Conservation (phyloP, 2,797 vertebrate species). For the Chelon auratus region DNA sequence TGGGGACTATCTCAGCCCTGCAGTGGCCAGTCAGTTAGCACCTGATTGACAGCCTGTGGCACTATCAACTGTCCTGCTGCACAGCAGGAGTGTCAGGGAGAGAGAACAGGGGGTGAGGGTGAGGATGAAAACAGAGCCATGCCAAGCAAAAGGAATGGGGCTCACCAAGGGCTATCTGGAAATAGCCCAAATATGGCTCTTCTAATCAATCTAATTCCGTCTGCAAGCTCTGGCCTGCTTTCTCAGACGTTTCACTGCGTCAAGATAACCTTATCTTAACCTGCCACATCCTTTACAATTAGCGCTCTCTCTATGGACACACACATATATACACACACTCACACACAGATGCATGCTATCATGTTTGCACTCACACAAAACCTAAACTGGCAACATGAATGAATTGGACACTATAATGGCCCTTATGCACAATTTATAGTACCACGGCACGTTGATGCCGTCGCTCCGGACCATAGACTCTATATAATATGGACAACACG, state of each 20-base stretch:
- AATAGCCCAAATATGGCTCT: slow-evolving; percentile 81
- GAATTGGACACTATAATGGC: slow-evolving; percentile 1
- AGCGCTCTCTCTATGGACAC: slow-evolving; percentile 74
- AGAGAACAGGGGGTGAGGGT: slow-evolving; percentile 60
- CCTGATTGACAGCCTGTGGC: slow-evolving; percentile 83
- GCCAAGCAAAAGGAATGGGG: slow-evolving; percentile 72
- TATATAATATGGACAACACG: too few relatives aligned
- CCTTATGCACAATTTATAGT: background rate
- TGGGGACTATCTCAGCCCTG: slow-evolving; percentile 78
- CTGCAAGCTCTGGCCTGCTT: slow-evolving; percentile 74
- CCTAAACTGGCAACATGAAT: slow-evolving; percentile 13
- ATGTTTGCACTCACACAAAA: slow-evolving; percentile 18
- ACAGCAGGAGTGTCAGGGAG: slow-evolving; percentile 73
- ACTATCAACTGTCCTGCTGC: slow-evolving; percentile 83
- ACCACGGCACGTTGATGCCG: too few relatives aligned
- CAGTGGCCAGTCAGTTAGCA: slow-evolving; percentile 81
- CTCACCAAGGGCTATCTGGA: slow-evolving; percentile 78
- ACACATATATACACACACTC: slow-evolving; percentile 50
- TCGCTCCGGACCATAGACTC: too few relatives aligned
- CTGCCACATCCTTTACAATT: slow-evolving; percentile 97
- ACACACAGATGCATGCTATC: slow-evolving; percentile 21
- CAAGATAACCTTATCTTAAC: slow-evolving; percentile 98
- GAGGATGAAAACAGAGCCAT: slow-evolving; percentile 65
- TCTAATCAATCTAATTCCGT: slow-evolving; percentile 82
- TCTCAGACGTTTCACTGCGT: slow-evolving; percentile 80